These are phyloP conservation scores for Dendrocincla tyrannina DNA, from an alignment of 2,797 vertebrate species.

Conservation along the genomic window DNA sequence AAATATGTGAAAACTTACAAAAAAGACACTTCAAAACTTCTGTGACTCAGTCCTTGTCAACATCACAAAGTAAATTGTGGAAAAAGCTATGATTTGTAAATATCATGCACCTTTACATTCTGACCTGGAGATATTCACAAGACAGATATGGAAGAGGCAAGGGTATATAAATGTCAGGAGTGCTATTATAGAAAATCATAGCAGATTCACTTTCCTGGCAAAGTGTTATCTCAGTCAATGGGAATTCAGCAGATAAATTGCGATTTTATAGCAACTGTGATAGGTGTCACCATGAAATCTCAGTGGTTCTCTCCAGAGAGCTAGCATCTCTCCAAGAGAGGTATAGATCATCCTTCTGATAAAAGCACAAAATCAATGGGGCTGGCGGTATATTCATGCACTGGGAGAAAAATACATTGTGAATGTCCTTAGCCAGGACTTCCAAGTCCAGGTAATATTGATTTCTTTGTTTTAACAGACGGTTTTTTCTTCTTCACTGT, in stretches of 20 bases:
- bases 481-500: slow-evolving; percentile 3
- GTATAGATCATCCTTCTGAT: slow-evolving; percentile 42
- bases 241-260: slow-evolving; percentile 39
- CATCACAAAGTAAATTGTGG: neutral
- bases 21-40: neutral
- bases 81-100: neutral
- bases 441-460: slow-evolving; percentile 23
- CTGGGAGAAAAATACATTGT: slow-evolving; percentile 30
- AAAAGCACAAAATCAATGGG: slow-evolving; percentile 61
- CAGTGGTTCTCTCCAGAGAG: slow-evolving; percentile 8
- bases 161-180: neutral
- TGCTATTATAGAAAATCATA: neutral
- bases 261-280: slow-evolving; percentile 35
- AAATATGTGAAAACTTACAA: neutral
- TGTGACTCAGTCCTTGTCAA: neutral
- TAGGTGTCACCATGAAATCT: slow-evolving; percentile 20
- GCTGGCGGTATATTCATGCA: slow-evolving; percentile 7
- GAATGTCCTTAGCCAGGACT: neutral
- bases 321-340: slow-evolving; percentile 1
- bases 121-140: neutral
- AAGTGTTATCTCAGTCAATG: slow-evolving; percentile 7
- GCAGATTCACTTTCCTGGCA: neutral
- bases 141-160: neutral
- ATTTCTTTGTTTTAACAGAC: slow-evolving; percentile 43
- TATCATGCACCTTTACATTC: neutral